phyloP scores from a whole-genome alignment of 2,113 vertebrate genomes.

The Pampusana beccarii region DNA sequence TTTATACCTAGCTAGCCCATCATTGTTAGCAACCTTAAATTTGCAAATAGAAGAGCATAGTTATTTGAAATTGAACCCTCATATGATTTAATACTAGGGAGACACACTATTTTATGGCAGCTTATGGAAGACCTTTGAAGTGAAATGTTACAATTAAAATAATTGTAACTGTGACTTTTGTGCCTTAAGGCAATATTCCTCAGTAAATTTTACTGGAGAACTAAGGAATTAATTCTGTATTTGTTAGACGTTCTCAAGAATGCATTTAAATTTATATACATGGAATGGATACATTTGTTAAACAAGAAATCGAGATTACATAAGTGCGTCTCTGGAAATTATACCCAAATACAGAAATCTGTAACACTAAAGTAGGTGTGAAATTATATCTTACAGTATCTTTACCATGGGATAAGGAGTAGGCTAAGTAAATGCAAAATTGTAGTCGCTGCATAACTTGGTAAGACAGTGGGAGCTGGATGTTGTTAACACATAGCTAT shows the following conservation, averaged over 20 bases:
- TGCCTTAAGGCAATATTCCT: not conserved
- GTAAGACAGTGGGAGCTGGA: not conserved
- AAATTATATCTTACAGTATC: not conserved
- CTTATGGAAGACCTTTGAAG: not conserved
- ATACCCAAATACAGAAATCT: not conserved
- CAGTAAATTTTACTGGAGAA: not conserved
- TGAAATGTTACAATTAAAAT: not conserved
- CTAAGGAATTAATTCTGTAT: not conserved
- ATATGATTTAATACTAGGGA: fast-evolving
- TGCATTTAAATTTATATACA: not conserved
- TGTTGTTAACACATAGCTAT: not conserved
- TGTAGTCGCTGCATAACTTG: not conserved
- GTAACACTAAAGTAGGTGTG: not conserved
- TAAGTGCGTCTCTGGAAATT: not conserved
- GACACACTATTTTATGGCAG: not conserved
- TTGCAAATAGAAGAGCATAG: not conserved
- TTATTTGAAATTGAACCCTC: not conserved
- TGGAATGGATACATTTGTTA: not conserved
- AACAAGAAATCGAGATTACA: not conserved
- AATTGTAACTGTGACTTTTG: not conserved
- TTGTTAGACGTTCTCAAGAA: not conserved
- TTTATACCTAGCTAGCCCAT: not conserved
- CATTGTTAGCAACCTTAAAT: not conserved
- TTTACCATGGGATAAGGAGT: not conserved
- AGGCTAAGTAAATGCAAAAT: not conserved